Conservation (phyloP, 2,113 vertebrate genomes). For the Trematomus loennbergii region DNA sequence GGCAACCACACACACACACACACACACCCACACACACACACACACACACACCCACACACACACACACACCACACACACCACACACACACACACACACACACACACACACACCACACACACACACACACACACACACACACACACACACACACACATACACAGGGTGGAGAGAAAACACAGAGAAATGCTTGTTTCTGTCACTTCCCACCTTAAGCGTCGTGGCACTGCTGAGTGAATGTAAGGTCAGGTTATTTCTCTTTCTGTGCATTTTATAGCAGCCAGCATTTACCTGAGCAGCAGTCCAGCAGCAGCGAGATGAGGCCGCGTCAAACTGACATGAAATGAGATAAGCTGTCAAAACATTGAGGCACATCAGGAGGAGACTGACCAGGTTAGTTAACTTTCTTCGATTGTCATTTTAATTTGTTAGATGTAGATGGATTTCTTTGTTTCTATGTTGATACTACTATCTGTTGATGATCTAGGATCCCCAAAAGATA, state of each 20-base stretch:
- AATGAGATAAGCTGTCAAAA: not conserved
- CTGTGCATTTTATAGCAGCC: slow-evolving; percentile 40
- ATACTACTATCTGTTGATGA: not conserved
- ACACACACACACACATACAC: slow-evolving; percentile 30
- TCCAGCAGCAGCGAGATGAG: slow-evolving; percentile 1
- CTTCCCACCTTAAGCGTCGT: slow-evolving; percentile 67
- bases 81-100: slow-evolving; percentile 39
- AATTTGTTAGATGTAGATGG: not conserved
- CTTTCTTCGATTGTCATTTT: not conserved
- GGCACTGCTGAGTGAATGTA: slow-evolving; percentile 58
- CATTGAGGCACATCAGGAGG: slow-evolving; percentile 16
- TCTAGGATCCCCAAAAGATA: not conserved
- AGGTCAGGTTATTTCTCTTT: slow-evolving; percentile 64
- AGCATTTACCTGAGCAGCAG: slow-evolving; percentile 25
- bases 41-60: slow-evolving; percentile 37
- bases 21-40: slow-evolving; percentile 42
- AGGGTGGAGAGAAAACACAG: slow-evolving; percentile 57
- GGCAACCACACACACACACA: slow-evolving; percentile 53
- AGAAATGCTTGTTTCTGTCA: slow-evolving; percentile 78
- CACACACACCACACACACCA: slow-evolving; percentile 39
- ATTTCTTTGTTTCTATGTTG: not conserved
- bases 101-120: slow-evolving; percentile 40
- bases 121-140: slow-evolving; percentile 34
- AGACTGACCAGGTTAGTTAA: not conserved
- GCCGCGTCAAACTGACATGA: not conserved